Percentiles rank a stretch among this genome's conserved stretches.
Conservation (phyloP, 2,113 vertebrate genomes). For the Sitta europaea region DNA sequence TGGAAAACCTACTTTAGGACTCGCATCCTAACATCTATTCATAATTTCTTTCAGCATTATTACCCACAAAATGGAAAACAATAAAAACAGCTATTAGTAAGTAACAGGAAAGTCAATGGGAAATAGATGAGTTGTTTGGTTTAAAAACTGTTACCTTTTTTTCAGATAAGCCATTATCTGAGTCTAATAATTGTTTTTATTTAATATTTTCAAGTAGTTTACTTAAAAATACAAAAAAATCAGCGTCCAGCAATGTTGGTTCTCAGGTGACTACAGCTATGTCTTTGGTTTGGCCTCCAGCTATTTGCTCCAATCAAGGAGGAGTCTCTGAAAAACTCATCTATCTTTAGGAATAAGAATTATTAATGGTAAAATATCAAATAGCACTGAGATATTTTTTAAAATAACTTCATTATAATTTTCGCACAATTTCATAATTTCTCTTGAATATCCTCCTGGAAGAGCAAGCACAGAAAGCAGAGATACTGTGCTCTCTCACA, state of each 20-base stretch:
- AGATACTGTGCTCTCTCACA: background rate
- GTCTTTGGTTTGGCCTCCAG: background rate
- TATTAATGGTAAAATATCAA: background rate
- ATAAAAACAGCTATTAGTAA: background rate
- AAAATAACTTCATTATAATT: background rate
- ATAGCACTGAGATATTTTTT: background rate
- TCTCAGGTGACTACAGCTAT: background rate
- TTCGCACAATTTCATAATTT: background rate
- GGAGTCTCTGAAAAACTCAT: background rate
- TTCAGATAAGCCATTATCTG: background rate
- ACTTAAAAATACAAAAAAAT: background rate
- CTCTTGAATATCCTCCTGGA: background rate
- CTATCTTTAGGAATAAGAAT: background rate
- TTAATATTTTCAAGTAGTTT: background rate
- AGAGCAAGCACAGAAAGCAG: background rate
- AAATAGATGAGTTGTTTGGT: background rate
- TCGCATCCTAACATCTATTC: background rate
- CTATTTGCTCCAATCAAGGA: background rate
- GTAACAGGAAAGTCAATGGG: background rate
- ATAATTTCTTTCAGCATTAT: background rate
- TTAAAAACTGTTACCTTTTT: background rate
- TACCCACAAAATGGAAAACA: background rate
- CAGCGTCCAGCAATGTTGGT: background rate
- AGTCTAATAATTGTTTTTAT: background rate
- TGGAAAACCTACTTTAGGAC: background rate